These are phyloP conservation scores for Monoplex corrugatus DNA, from an alignment of 2,888 invertebrate genomes.

Conservation along the genomic window DNA sequence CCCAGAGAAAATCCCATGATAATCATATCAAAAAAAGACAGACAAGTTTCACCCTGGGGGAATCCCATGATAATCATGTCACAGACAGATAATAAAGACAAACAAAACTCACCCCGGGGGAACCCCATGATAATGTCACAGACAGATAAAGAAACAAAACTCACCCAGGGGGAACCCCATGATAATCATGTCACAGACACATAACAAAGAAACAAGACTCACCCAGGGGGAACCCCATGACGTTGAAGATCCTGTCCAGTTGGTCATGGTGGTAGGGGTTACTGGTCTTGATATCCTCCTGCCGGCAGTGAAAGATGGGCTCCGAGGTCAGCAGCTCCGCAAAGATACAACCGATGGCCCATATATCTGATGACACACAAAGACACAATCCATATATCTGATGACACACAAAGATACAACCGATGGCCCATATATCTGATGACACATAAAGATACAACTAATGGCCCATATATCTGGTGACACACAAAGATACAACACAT, in stretches of 20 bases:
- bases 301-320: constrained; percentile 99
- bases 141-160: not conserved
- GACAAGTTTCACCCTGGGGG: too few relatives aligned
- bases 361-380: constrained; percentile 91
- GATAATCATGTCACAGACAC: too few relatives aligned
- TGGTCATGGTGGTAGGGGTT: constrained; percentile 99
- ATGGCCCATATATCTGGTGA: constrained; percentile 98
- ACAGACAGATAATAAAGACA: not conserved
- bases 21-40: not conserved
- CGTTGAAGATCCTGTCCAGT: constrained; percentile 90
- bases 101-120: too few relatives aligned
- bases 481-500: too few relatives aligned
- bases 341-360: constrained; percentile 99
- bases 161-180: too few relatives aligned
- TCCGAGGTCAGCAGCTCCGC: constrained; percentile 99
- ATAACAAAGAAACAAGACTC: not conserved
- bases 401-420: constrained; percentile 99
- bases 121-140: too few relatives aligned
- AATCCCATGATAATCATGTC: too few relatives aligned
- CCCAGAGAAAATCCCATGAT: too few relatives aligned
- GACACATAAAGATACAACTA: constrained; percentile 96
- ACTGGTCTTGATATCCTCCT: constrained; percentile 99
- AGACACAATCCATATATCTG: too few relatives aligned
- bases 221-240: constrained; percentile 97
- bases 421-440: constrained; percentile 98